Conservation (phyloP, 2,797 vertebrate genomes). For the Sebastes glaucus region DNA sequence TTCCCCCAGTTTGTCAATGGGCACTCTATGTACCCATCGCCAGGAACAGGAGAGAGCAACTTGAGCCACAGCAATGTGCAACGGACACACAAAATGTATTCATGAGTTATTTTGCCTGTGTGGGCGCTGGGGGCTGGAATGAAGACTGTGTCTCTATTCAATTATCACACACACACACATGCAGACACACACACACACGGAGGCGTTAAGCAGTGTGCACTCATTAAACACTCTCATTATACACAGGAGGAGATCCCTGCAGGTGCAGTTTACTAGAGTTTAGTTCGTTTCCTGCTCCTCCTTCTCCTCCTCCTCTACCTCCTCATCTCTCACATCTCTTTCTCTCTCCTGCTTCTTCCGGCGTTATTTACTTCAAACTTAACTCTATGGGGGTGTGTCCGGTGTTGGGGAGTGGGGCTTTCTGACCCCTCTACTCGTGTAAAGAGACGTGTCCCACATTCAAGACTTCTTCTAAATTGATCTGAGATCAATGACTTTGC, state of each 20-base stretch:
- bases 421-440: slow-evolving; percentile 17
- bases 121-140: slow-evolving; percentile 66
- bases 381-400: background rate
- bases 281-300: slow-evolving; percentile 74
- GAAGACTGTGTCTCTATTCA: slow-evolving; percentile 80
- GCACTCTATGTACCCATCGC: slow-evolving; percentile 29
- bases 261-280: slow-evolving; percentile 81
- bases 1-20: slow-evolving; percentile 61
- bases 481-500: background rate
- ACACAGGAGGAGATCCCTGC: slow-evolving; percentile 79
- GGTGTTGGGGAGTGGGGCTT: background rate
- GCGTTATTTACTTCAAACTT: slow-evolving; percentile 55
- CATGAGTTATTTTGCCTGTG: slow-evolving; percentile 69
- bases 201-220: slow-evolving; percentile 78
- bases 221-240: slow-evolving; percentile 85
- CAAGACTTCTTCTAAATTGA: background rate
- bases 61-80: slow-evolving; percentile 65
- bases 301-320: slow-evolving; percentile 38
- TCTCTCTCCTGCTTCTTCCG: slow-evolving; percentile 14
- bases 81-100: slow-evolving; percentile 71
- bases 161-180: slow-evolving; percentile 65
- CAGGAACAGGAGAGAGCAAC: slow-evolving; percentile 45
- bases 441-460: background rate
- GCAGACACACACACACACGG: slow-evolving; percentile 15
- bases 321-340: slow-evolving; percentile 8